Evolutionary conservation across 2,113 vertebrate genomes (phyloP).

Genomic region (Menura novaehollandiae): DNA sequence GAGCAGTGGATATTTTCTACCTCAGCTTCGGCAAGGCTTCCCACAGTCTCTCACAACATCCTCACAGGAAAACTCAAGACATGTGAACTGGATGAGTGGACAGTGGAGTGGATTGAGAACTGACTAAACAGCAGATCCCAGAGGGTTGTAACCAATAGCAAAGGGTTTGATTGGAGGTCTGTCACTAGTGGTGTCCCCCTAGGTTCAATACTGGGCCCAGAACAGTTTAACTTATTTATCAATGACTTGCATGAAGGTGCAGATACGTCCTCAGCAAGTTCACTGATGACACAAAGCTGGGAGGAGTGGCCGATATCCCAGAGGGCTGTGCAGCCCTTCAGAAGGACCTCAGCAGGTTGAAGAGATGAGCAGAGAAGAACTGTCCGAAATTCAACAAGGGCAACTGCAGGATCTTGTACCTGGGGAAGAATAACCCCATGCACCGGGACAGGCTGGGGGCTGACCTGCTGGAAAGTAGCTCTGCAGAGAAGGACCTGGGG

Average conservation of each 20-base stretch:
- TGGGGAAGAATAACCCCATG: background rate
- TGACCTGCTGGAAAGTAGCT: background rate
- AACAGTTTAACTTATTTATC: background rate
- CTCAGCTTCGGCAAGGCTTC: background rate
- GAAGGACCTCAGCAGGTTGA: accelerated
- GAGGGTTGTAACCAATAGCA: background rate
- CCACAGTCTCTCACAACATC: background rate
- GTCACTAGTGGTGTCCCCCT: background rate
- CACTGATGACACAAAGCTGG: background rate
- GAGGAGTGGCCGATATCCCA: accelerated
- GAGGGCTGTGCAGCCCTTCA: background rate
- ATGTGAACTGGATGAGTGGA: background rate
- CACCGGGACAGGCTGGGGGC: background rate
- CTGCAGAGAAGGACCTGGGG: background rate
- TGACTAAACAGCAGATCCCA: background rate
- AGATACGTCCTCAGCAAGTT: background rate
- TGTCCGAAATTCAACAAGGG: background rate
- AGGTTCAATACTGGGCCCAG: background rate
- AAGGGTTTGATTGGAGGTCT: background rate
- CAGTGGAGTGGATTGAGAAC: background rate
- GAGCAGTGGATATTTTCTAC: background rate
- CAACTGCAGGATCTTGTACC: background rate
- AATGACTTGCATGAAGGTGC: background rate
- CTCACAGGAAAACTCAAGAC: background rate
- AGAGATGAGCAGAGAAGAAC: background rate